Base-by-base conservation (phyloP, 2,113 vertebrate genomes). In the Cisticola juncidis region DNA sequence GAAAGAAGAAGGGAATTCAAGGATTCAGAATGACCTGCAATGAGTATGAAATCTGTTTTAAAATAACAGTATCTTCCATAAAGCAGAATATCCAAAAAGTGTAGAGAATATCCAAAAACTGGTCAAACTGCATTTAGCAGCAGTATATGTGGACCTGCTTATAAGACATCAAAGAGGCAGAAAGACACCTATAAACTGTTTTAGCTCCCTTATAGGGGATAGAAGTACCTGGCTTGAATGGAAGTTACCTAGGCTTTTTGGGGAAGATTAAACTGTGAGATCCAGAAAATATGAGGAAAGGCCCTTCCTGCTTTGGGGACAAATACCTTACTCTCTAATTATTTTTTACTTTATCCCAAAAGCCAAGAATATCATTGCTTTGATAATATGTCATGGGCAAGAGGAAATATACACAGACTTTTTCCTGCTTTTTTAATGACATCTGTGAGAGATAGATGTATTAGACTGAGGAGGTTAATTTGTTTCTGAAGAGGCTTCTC, bases 361-460 rank as follows among this genome's bases (percentile, higher is more conserved):
- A 83, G 4, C 5, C 0, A 2, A 51, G 21, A 57, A 62, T 48
- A 62, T 45, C 2, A 45, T 22, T 76, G 12, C 6, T 80, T 86
- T 86, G 25, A 45, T 66, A 66, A 44, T 23, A 40, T 2, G 0
- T 45, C 61, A 88, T 13, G 5, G 6, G 11, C 36, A 76, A 62
- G 16, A 56, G 56, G 16, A 83, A 76, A 62, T 44, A 54, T 4
- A 54, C 19, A 21, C 5, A 56, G 20, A 48, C 2, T 5, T 45
- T 44, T 33, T 73, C 7, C 4, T 60, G 9, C 13, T 38, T 28
- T 6, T 21, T n/a, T 62, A 25, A 33, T 56, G 0, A 0, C 11
- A 36, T 9, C n/a, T 79, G 12, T 58, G n/a, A 78, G 45, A 86
- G 6, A 88, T 3, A 54, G 15, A 31, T 50, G 16, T 9, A 4